phyloP scores from a whole-genome alignment of 2,113 vertebrate species.

The Channa maculata region DNA sequence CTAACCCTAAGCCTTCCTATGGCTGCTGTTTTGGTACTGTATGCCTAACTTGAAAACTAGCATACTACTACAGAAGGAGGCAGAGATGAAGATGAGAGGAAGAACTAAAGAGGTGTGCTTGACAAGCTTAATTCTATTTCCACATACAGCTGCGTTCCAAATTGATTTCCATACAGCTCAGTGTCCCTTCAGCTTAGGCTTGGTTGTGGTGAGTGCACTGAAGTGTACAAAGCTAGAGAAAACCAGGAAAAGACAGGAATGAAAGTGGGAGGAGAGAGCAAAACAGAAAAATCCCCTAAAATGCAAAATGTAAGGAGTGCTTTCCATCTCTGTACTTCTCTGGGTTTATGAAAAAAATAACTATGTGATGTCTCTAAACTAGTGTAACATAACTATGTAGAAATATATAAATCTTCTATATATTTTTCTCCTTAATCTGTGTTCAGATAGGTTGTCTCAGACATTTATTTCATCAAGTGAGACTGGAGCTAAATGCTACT shows the following conservation, averaged over 20 bases:
- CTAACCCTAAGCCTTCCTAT: slow-evolving; percentile 74
- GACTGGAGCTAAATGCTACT: no score
- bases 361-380: no score
- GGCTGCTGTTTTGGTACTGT: slow-evolving; percentile 51
- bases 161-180: slow-evolving; percentile 79
- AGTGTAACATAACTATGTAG: no score
- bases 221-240: slow-evolving; percentile 45
- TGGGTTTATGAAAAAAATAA: no score
- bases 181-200: slow-evolving; percentile 68
- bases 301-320: slow-evolving; percentile 38
- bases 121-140: slow-evolving; percentile 79
- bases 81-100: slow-evolving; percentile 50
- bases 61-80: slow-evolving; percentile 30
- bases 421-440: no score
- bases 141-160: slow-evolving; percentile 64
- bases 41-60: slow-evolving; percentile 49
- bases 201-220: slow-evolving; percentile 48
- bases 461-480: no score
- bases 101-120: slow-evolving; percentile 69
- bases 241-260: slow-evolving; percentile 36
- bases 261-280: slow-evolving; percentile 25
- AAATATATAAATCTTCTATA: no score
- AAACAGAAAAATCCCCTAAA: slow-evolving; percentile 49
- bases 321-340: slow-evolving; percentile 26
- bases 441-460: no score